Base-by-base conservation (phyloP, 1,140 invertebrate genomes). In the Proctacanthus coquilletti region DNA sequence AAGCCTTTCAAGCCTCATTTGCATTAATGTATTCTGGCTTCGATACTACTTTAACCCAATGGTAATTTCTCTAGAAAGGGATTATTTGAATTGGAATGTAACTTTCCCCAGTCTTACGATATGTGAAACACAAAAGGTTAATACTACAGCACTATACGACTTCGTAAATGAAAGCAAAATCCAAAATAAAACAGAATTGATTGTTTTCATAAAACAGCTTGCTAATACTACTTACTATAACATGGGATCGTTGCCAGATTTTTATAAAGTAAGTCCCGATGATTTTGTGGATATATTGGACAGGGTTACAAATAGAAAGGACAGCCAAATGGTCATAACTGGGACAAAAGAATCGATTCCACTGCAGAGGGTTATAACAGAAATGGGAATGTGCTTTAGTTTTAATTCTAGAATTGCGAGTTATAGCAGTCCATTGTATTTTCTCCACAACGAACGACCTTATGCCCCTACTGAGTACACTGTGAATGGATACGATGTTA, bases 1-100 rank as follows among this genome's bases (percentile, higher is more conserved):
- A n/a, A n/a, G n/a, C n/a, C n/a, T n/a, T n/a, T n/a, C n/a, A n/a
- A n/a, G n/a, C n/a, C n/a, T n/a, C n/a, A n/a, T n/a, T n/a, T n/a
- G n/a, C n/a, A 33, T 33, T 33, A 13, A n/a, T 5, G 18, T 40
- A 17, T n/a, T 40, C 10, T 53, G 49, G 48, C 18, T 40, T 11
- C 40, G 51, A 11, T 57, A 47, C 38, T 40, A 46, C 31, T 35
- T 46, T 8, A 49, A 48, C 29, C 53, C 56, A 11, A 56, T 49
- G 11, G 53, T 59, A n/a, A 50, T 56, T 23, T 53, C 51, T 4
- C 45, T 59, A 42, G 51, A 59, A 34, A 42, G 56, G 9, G 49
- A 60, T 18, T 53, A 51, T 21, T 42, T 46, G 21, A 42, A 49
- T 6, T 57, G 56, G 53, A 48, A 52, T 19, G 54, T 50, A 2